These are phyloP conservation scores for Macrostomum cliftonense DNA, from an alignment of 2,888 invertebrate species.

Conservation along the genomic window DNA sequence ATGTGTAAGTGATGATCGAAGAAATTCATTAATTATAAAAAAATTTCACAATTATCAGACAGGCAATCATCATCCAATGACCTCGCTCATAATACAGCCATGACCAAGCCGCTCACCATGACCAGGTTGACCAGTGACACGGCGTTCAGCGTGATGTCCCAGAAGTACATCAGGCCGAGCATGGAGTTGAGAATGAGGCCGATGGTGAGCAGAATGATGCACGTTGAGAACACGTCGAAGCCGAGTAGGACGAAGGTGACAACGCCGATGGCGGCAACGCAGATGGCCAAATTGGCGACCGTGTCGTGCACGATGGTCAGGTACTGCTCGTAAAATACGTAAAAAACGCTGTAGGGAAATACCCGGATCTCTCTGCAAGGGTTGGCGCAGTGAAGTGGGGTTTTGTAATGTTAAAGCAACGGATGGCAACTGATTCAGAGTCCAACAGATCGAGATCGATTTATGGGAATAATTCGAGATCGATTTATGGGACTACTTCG, in stretches of 20 bases:
- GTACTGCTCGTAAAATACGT: conserved; percentile 87
- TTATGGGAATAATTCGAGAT: too few species aligned
- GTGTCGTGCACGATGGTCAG: conserved; percentile 67
- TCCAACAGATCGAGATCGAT: too few species aligned
- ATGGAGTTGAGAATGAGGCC: conserved; percentile 60
- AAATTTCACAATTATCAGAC: too few species aligned
- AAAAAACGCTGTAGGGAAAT: conserved; percentile 53
- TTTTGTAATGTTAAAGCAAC: too few species aligned
- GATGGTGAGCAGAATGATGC: conserved; percentile 54
- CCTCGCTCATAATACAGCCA: too few species aligned
- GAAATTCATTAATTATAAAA: too few species aligned
- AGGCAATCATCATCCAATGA: too few species aligned
- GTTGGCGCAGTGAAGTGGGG: too few species aligned
- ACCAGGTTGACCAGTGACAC: conserved; percentile 86
- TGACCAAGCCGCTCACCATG: conserved; percentile 56
- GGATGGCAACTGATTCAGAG: too few species aligned
- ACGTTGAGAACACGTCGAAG: conserved; percentile 58
- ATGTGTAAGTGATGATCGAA: too few species aligned
- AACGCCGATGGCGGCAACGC: conserved; percentile 72
- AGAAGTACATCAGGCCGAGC: conserved; percentile 74
- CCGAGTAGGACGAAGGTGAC: conserved; percentile 70
- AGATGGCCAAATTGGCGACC: conserved; percentile 63
- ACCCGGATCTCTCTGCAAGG: too few species aligned
- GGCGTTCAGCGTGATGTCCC: conserved; percentile 75
- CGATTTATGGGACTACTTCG: too few species aligned